Base-by-base conservation (phyloP, 2,888 invertebrate genomes). In the Thyatira batis region DNA sequence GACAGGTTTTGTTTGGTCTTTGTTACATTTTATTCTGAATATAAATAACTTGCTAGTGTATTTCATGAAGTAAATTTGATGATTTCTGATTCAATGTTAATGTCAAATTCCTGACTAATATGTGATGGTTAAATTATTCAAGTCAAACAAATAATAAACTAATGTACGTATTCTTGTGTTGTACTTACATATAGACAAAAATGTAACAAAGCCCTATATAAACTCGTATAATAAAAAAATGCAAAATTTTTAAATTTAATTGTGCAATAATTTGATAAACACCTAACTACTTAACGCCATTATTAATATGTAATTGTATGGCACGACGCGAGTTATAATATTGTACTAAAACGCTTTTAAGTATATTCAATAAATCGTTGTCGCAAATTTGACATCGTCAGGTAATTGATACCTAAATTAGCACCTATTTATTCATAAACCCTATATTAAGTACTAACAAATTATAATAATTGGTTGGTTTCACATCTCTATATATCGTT, bases 201-300 rank as follows among this genome's bases (percentile, higher is more conserved):
- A 33, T 33, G 33, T 33, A 33, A 13, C 13, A 11, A 33, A 33
- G 13, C 33, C 33, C n/a, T 8, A 4, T 11, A 4, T 30, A 2
- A 11, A 3, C 2, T 13, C 13, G 13, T 33, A 33, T 13, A 33
- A 33, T 13, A 39, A 39, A 39, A 39, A 33, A 33, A 39, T 39
- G 8, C 39, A n/a, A n/a, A n/a, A n/a, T 39, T 39, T 17, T 4
- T 23, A 4, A 23, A n/a, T 39, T 39, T 17, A 61, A 80, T 84
- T 85, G 84, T 85, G 86, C 86, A 76, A 71, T 65, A 73, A 73
- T 78, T 83, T 76, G 52, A 76, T 82, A 82, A 71, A 76, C 60
- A 58, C 73, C 84, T 85, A 84, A 67, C 82, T 84, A 84, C 60
- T 63, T 58, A 69, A 65, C 58, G 52, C 59, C 55, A 56, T 53